Percentiles rank a stretch among this genome's conserved stretches.
These are phyloP conservation scores for Thecocarcelia acutangulata DNA, from an alignment of 2,888 invertebrate genomes.

Conservation along the genomic window DNA sequence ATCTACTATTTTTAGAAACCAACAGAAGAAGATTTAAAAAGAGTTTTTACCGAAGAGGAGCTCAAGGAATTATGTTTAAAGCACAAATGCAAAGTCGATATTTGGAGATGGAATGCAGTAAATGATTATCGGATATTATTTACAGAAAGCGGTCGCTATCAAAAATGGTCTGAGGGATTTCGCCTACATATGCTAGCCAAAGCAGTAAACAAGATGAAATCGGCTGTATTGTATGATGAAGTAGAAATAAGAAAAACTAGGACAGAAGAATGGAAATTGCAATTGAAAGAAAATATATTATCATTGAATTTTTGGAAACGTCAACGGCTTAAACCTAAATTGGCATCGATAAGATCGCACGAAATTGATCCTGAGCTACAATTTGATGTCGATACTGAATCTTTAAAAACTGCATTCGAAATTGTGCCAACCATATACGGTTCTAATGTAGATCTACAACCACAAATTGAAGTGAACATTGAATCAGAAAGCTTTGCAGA, in stretches of 20 bases:
- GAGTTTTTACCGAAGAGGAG: constrained; percentile 35
- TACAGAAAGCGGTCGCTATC: constrained; percentile 32
- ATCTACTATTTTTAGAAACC: constrained; percentile 41
- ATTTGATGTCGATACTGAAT: constrained; percentile 9
- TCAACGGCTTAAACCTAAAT: neutral
- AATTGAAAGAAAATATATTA: constrained; percentile 45
- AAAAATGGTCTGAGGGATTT: constrained; percentile 32
- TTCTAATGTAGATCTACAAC: neutral
- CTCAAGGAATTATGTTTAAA: constrained; percentile 44
- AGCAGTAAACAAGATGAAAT: constrained; percentile 43
- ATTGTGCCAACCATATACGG: neutral
- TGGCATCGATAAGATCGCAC: neutral
- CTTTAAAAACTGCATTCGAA: constrained; percentile 4
- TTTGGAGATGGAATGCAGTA: constrained; percentile 49
- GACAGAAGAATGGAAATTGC: constrained; percentile 27
- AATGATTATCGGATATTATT: constrained; percentile 45
- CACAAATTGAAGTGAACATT: constrained; percentile 6
- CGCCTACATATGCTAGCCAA: constrained; percentile 47
- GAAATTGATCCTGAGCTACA: neutral
- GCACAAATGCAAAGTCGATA: constrained; percentile 47
- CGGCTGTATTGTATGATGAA: constrained; percentile 29
- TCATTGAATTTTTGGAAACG: constrained; percentile 45
- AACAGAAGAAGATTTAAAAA: constrained; percentile 53
- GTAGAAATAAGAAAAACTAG: constrained; percentile 25
- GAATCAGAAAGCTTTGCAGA: neutral